A percentile compares a stretch with the other conserved stretches of the same genome.
Evolutionary conservation across 2,113 vertebrate species (phyloP).

Genomic region (Tapirus terrestris): DNA sequence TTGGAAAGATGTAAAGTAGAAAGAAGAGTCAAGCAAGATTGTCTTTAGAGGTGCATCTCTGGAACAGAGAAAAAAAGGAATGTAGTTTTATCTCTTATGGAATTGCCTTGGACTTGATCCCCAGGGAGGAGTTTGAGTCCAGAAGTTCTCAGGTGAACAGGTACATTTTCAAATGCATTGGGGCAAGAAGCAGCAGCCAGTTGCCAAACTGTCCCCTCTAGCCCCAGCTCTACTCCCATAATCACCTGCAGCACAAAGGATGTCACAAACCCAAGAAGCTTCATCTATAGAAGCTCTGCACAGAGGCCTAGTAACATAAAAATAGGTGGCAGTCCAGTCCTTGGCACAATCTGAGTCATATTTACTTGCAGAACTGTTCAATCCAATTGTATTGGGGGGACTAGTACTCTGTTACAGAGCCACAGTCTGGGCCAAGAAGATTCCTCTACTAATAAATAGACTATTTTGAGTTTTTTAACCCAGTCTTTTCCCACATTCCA

Average conservation of each 20-base stretch:
- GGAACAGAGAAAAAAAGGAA: not conserved
- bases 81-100: not conserved
- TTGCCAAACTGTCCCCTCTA: not conserved
- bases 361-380: not conserved
- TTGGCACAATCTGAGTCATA: not conserved
- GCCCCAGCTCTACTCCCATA: not conserved
- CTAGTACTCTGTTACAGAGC: not conserved
- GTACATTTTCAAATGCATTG: not conserved
- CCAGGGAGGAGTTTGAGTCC: not conserved
- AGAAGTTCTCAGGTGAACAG: not conserved
- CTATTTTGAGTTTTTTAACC: not conserved
- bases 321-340: not conserved
- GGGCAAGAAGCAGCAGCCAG: not conserved
- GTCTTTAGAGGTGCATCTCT: not conserved
- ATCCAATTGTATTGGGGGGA: not conserved
- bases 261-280: not conserved
- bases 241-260: not conserved
- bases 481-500: not conserved
- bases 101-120: not conserved
- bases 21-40: not conserved
- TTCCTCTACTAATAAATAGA: not conserved
- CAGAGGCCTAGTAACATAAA: not conserved
- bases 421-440: not conserved
- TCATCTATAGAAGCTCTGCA: not conserved
- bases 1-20: not conserved